Conservation (phyloP, 64 coral and sea anemone species). For the Montipora capricornis region DNA sequence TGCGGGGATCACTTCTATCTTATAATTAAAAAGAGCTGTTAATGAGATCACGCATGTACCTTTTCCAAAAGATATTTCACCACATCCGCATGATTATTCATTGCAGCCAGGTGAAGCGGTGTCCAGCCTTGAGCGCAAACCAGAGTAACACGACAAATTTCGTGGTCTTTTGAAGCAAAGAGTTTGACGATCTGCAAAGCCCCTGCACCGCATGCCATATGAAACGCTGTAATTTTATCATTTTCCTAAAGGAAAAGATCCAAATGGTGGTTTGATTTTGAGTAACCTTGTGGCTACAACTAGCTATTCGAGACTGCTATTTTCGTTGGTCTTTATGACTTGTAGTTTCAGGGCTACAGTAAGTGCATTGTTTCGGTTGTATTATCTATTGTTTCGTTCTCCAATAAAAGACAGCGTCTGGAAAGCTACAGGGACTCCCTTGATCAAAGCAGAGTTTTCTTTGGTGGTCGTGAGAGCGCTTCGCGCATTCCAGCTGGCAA, state of each 20-base stretch:
- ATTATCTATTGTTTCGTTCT: too few species aligned
- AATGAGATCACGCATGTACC: not conserved
- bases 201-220: not conserved
- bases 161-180: not conserved
- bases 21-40: not conserved
- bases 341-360: not conserved
- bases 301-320: not conserved
- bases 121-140: conserved; percentile 21
- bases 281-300: not conserved
- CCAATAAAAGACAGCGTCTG: too few species aligned
- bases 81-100: conserved; percentile 35
- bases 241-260: too few species aligned
- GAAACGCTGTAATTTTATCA: conserved; percentile 2
- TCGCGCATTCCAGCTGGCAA: too few species aligned
- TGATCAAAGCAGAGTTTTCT: too few species aligned
- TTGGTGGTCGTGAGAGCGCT: too few species aligned
- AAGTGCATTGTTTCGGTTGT: too few species aligned
- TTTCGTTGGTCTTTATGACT: conserved; percentile 9
- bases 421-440: too few species aligned
- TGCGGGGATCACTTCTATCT: not conserved
- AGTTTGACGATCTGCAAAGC: conserved; percentile 4
- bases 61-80: conserved; percentile 47
- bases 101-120: conserved; percentile 12
- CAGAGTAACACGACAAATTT: conserved; percentile 6
- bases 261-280: too few species aligned